Evolutionary conservation across 2,888 invertebrate genomes (phyloP).

Genomic region (Pedicia rivosa): DNA sequence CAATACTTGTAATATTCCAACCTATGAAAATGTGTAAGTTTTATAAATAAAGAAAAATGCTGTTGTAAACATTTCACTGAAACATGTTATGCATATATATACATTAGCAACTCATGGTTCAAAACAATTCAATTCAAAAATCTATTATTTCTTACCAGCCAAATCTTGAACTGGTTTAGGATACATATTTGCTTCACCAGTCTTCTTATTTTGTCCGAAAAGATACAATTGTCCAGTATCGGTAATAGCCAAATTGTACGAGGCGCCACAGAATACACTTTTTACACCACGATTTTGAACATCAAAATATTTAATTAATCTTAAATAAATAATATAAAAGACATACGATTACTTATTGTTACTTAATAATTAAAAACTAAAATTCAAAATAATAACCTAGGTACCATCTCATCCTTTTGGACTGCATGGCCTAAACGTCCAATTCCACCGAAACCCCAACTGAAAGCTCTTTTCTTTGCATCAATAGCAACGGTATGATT

Average conservation of each 20-base stretch:
- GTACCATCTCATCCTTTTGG: constrained; percentile 80
- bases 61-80: too few species aligned
- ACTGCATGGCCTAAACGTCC: constrained; percentile 88
- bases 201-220: constrained; percentile 84
- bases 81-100: too few species aligned
- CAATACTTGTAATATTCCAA: constrained; percentile 77
- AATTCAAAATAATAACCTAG: constrained; percentile 25
- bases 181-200: constrained; percentile 93
- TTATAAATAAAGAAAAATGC: neutral
- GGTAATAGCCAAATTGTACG: constrained; percentile 72
- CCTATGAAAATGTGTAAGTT: constrained; percentile 35
- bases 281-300: constrained; percentile 69
- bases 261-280: constrained; percentile 68
- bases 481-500: constrained; percentile 83
- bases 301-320: constrained; percentile 80
- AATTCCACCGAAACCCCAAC: constrained; percentile 94
- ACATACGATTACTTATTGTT: neutral
- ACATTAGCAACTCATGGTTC: too few species aligned
- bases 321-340: constrained; percentile 12
- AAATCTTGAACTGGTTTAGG: constrained; percentile 89
- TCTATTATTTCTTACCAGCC: constrained; percentile 33
- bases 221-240: constrained; percentile 58
- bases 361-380: constrained; percentile 21
- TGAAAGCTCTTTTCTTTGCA: constrained; percentile 73
- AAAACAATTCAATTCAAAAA: constrained; percentile 1